Conservation (phyloP, 2,797 vertebrate species). For the Aphelocoma californica region DNA sequence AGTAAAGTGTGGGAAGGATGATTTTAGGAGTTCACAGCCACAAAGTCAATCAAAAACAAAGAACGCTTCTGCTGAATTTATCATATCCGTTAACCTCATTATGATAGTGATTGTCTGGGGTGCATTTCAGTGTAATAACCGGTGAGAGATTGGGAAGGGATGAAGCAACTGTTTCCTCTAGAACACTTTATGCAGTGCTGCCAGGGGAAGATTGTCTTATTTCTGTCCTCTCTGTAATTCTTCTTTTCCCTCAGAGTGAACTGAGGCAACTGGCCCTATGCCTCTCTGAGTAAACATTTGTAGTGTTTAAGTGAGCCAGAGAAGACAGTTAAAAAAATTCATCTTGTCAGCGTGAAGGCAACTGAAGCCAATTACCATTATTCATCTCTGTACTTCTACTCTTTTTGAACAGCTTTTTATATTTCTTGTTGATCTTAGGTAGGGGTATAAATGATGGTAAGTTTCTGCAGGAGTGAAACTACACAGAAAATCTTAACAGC, state of each 20-base stretch:
- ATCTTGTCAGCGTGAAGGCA: background rate
- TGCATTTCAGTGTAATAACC: slow-evolving; percentile 60
- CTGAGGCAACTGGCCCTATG: background rate
- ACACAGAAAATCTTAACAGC: background rate
- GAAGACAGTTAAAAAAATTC: background rate
- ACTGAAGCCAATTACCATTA: background rate
- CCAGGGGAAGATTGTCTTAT: slow-evolving; percentile 36
- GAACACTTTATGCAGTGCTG: slow-evolving; percentile 30
- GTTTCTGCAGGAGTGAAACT: background rate
- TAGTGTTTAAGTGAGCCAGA: background rate
- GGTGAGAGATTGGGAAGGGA: slow-evolving; percentile 50
- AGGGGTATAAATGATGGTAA: background rate
- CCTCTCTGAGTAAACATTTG: background rate
- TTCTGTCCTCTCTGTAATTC: slow-evolving; percentile 46
- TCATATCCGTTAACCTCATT: slow-evolving; percentile 66
- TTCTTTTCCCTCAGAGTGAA: slow-evolving; percentile 15
- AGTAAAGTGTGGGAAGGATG: background rate
- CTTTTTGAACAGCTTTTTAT: background rate
- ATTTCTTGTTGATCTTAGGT: background rate
- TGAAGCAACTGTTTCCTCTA: slow-evolving; percentile 50
- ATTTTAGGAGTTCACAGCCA: slow-evolving; percentile 21
- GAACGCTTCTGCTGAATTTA: slow-evolving; percentile 49
- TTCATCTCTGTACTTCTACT: background rate
- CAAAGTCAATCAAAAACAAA: slow-evolving; percentile 55
- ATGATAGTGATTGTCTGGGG: slow-evolving; percentile 62